Evolutionary conservation across 2,797 vertebrate species (phyloP), one percentile per base, ranked within the genome.

Genomic region (Tokudaia muenninki): DNA sequence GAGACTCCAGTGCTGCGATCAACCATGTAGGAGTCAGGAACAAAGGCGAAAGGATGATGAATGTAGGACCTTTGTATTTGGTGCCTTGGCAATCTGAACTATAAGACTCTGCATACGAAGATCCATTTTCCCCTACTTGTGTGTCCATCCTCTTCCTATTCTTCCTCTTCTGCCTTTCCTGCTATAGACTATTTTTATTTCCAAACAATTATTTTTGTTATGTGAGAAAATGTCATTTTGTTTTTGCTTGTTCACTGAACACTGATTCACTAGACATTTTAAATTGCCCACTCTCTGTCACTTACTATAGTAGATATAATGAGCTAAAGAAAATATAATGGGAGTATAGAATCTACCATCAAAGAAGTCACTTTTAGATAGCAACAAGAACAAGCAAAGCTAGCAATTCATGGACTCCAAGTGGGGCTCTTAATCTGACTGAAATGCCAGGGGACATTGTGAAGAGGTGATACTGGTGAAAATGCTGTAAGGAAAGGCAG

Each of bases 1-100:
- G 90, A 93, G 72, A 90, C 90, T 92, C 89, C 74, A 87, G 41
- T 78, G 17, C 78, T 95, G 41, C 19, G n/a, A 81, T 81, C 55
- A 88, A 6, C n/a, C 9, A 50, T 75, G 10, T 86, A 82, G 74
- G n/a, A 79, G 91, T 94, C 70, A 94, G 67, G 34, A 87, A 22
- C 37, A 94, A 82, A 92, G 31, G 8, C 1, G 21, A 93, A 87
- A 90, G 78, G 44, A 74, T 83, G 59, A 47, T 81, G 88, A 83
- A 81, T 57, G 17, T 31, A 90, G 83, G 78, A 21, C 1, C 55
- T 90, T 93, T 17, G 9, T 44, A 50, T 19, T 55, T 92, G 16
- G 50, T 94, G 31, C 50, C 26, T 37, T 72, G 80, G 7, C 37
- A 88, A 16, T 84, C 50, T 83, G 65, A 79, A 72, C 47, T 34